Evolutionary conservation across 2,113 vertebrate species (phyloP).

Genomic region (Anolis sagrei): DNA sequence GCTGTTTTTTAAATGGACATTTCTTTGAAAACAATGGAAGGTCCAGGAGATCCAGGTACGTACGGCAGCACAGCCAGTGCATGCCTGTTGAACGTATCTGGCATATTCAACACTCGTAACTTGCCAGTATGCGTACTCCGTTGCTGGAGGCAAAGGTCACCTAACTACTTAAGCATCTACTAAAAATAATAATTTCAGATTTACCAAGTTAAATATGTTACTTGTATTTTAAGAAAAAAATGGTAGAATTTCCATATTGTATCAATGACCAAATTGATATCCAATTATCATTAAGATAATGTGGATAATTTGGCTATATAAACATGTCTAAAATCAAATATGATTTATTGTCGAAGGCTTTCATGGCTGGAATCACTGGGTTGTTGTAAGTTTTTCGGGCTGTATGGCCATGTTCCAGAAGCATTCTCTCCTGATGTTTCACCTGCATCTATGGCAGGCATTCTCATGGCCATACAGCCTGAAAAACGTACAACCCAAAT

Average conservation of each 20-base stretch:
- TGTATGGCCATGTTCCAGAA: too few species aligned
- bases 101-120: conserved; percentile 56
- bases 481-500: too few species aligned
- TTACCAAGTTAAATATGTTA: conserved; percentile 4
- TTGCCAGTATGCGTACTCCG: conserved; percentile 34
- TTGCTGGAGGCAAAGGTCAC: conserved; percentile 21
- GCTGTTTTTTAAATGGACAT: conserved; percentile 78
- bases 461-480: too few species aligned
- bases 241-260: conserved; percentile 24
- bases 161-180: conserved; percentile 27
- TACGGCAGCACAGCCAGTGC: conserved; percentile 71
- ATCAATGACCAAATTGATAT: conserved; percentile 46
- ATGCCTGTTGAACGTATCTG: conserved; percentile 69
- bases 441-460: too few species aligned
- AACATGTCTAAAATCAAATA: conserved; percentile 6
- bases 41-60: conserved; percentile 75
- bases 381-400: too few species aligned
- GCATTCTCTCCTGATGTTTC: too few species aligned
- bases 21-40: conserved; percentile 75
- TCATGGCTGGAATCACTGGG: too few species aligned
- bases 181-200: conserved; percentile 11
- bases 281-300: conserved; percentile 30
- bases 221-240: conserved; percentile 33
- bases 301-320: conserved; percentile 35
- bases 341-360: too few species aligned